Percentiles rank a stretch among this genome's conserved stretches.
Evolutionary conservation across 2,888 invertebrate genomes (phyloP).

Genomic region (Standfussiana lucernea): DNA sequence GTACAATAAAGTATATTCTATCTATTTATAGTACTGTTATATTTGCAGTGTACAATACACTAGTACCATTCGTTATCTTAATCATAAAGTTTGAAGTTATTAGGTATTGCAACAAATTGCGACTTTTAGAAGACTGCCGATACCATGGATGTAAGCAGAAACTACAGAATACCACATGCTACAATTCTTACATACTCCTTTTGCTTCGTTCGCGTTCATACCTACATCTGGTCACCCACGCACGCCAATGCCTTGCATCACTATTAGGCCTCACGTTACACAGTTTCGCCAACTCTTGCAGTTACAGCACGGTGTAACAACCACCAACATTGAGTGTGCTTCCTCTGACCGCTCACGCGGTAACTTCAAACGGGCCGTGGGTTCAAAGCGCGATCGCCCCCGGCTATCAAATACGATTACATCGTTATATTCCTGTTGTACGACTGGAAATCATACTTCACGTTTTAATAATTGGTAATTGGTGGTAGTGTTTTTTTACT

Average conservation of each 20-base stretch:
- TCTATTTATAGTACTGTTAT: background rate
- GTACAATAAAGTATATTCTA: no score
- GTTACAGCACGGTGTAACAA: constrained; percentile 72
- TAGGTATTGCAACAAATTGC: background rate
- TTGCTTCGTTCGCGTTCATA: background rate
- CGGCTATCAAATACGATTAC: constrained; percentile 68
- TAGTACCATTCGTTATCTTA: background rate
- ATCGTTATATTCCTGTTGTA: constrained; percentile 63
- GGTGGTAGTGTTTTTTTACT: constrained; percentile 52
- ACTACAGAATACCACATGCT: background rate
- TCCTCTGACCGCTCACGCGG: constrained; percentile 76
- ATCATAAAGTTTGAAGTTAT: background rate
- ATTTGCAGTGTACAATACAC: background rate
- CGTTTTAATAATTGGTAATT: constrained; percentile 64
- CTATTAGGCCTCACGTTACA: background rate
- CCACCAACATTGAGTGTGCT: constrained; percentile 70
- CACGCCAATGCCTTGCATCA: background rate
- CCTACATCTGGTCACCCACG: background rate
- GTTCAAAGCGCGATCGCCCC: constrained; percentile 79
- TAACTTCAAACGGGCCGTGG: constrained; percentile 81
- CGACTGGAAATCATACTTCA: constrained; percentile 58
- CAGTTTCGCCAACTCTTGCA: background rate
- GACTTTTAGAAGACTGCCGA: background rate
- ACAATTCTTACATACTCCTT: background rate
- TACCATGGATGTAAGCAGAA: background rate